Conservation (phyloP, 2,113 vertebrate genomes). For the Grus americana region DNA sequence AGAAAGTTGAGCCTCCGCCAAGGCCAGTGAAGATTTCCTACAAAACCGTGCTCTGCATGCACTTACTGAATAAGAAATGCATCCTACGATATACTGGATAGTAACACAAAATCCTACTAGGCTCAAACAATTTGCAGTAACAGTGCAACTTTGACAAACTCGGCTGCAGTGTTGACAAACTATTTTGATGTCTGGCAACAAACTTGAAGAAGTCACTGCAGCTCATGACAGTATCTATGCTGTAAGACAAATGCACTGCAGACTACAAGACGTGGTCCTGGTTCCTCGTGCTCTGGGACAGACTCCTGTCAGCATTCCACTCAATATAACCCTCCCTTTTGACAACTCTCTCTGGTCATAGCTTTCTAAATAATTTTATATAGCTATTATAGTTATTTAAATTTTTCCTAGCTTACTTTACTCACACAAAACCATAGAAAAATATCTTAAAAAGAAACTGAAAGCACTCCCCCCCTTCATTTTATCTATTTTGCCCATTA, state of each 20-base stretch:
- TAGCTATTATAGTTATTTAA: background rate
- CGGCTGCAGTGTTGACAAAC: background rate
- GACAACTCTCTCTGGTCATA: background rate
- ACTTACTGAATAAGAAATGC: background rate
- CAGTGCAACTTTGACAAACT: background rate
- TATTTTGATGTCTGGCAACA: background rate
- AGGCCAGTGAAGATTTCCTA: background rate
- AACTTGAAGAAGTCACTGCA: background rate
- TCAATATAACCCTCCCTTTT: background rate
- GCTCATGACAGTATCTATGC: background rate
- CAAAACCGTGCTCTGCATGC: background rate
- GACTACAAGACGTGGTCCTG: background rate
- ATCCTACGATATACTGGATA: background rate
- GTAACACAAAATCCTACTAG: background rate
- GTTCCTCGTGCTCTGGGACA: background rate
- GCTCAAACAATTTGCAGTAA: background rate
- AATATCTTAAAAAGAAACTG: background rate
- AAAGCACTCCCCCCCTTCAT: background rate
- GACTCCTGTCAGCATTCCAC: background rate
- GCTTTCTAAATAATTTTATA: background rate
- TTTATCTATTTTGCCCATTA: background rate
- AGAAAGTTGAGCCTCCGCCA: background rate
- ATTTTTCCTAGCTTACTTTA: background rate
- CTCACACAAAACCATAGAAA: background rate
- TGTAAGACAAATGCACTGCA: background rate